Evolutionary conservation across 2,797 vertebrate species (phyloP).

Genomic region (Scolopax rusticola): DNA sequence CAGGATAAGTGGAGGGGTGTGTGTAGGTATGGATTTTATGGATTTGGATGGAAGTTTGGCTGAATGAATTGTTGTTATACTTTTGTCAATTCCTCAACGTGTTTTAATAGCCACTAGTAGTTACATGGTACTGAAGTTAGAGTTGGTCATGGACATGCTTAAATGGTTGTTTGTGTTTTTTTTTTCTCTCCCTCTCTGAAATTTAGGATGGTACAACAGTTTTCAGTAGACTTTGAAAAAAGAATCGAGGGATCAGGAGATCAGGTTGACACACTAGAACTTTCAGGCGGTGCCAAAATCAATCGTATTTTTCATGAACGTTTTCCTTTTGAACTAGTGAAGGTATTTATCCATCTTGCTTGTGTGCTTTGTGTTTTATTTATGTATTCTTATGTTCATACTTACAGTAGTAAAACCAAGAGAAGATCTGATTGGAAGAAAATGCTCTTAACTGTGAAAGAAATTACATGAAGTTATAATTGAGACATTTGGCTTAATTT

Average conservation of each 20-base stretch:
- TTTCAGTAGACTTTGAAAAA: constrained; percentile 92
- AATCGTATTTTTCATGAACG: constrained; percentile 94
- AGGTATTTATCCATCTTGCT: constrained; percentile 80
- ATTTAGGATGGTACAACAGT: constrained; percentile 91
- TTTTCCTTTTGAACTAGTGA: constrained; percentile 95
- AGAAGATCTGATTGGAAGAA: background rate
- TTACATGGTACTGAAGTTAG: background rate
- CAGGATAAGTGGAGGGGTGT: background rate
- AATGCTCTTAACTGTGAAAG: background rate
- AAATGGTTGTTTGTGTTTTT: background rate
- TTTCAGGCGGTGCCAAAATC: constrained; percentile 94
- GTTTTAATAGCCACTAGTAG: background rate
- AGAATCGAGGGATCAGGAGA: constrained; percentile 92
- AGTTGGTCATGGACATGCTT: background rate
- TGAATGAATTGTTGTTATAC: background rate
- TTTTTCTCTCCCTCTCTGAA: background rate
- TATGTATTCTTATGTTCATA: background rate
- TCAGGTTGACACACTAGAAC: constrained; percentile 88
- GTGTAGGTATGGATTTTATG: background rate
- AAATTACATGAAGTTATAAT: background rate
- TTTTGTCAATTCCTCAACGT: background rate
- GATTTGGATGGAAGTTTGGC: background rate
- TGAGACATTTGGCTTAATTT: background rate
- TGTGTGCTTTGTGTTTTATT: background rate
- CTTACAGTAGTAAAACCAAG: background rate